phyloP scores from a whole-genome alignment of 2,888 invertebrate species.

The Brenthis hecate region DNA sequence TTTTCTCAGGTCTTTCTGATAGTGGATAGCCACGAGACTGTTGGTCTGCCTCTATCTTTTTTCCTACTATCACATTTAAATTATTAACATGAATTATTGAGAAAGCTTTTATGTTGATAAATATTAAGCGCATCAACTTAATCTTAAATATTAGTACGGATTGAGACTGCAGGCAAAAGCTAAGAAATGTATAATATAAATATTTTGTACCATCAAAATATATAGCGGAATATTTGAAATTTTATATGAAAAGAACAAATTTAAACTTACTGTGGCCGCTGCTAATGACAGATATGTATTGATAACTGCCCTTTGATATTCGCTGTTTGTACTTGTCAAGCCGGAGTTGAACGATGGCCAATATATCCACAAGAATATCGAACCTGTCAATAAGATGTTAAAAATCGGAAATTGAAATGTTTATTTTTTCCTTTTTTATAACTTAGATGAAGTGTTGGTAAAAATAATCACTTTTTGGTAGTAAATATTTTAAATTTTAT shows the following conservation, averaged over 20 bases:
- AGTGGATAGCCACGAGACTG: too few species aligned
- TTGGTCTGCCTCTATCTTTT: too few species aligned
- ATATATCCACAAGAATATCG: slow-evolving; percentile 96
- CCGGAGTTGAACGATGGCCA: slow-evolving; percentile 99
- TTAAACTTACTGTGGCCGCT: slow-evolving; percentile 83
- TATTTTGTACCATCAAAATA: background rate
- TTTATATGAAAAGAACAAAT: background rate
- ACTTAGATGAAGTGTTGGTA: slow-evolving; percentile 5
- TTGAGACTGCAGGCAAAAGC: too few species aligned
- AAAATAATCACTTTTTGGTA: slow-evolving; percentile 1
- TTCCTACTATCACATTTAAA: too few species aligned
- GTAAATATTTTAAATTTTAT: too few species aligned
- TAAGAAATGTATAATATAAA: background rate
- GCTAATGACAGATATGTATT: slow-evolving; percentile 96
- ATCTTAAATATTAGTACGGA: background rate
- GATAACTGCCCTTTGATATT: slow-evolving; percentile 92
- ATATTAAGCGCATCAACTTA: too few species aligned
- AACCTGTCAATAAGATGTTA: slow-evolving; percentile 82
- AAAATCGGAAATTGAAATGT: too few species aligned
- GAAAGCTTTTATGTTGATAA: too few species aligned
- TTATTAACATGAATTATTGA: too few species aligned
- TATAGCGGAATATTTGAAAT: background rate
- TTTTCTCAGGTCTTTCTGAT: too few species aligned
- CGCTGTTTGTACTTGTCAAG: slow-evolving; percentile 85
- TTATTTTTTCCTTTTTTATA: background rate